Evolutionary conservation across 2,113 vertebrate genomes (phyloP).

Genomic region (Arenaria interpres): DNA sequence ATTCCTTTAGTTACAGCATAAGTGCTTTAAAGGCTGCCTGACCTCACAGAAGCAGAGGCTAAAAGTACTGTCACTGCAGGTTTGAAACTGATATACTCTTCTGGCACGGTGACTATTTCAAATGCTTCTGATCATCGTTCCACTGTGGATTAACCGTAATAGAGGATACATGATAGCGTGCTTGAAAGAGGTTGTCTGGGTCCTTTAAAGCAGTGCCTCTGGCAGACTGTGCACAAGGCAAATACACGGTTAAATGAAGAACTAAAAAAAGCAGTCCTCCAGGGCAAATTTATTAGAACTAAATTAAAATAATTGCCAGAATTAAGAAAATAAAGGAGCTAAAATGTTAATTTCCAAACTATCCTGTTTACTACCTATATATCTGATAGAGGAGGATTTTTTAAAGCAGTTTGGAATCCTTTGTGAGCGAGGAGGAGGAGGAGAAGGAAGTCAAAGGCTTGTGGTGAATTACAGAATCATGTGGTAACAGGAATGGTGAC

Average conservation of each 20-base stretch:
- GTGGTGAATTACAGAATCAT: not conserved
- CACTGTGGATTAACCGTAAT: conserved; percentile 26
- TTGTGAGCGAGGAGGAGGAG: not conserved
- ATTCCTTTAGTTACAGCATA: not conserved
- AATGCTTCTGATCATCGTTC: conserved; percentile 14
- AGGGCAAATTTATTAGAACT: not conserved
- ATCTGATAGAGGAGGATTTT: not conserved
- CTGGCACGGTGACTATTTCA: conserved; percentile 4
- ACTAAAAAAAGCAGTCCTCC: not conserved
- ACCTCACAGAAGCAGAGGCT: not conserved
- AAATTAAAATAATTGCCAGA: not conserved
- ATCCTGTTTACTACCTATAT: not conserved
- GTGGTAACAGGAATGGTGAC: not conserved
- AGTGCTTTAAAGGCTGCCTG: conserved; percentile 3
- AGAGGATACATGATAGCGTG: not conserved
- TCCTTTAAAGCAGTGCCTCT: not conserved
- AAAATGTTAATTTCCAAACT: not conserved
- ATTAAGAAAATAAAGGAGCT: not conserved
- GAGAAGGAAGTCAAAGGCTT: not conserved
- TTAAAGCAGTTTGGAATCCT: not conserved
- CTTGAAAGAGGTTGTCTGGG: not conserved
- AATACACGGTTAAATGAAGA: not conserved
- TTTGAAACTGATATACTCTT: not conserved
- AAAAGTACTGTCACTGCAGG: not conserved
- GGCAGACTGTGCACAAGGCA: not conserved